Base-by-base conservation (phyloP, 92 coral and sea anemone species). In the Meandrina meandrites region DNA sequence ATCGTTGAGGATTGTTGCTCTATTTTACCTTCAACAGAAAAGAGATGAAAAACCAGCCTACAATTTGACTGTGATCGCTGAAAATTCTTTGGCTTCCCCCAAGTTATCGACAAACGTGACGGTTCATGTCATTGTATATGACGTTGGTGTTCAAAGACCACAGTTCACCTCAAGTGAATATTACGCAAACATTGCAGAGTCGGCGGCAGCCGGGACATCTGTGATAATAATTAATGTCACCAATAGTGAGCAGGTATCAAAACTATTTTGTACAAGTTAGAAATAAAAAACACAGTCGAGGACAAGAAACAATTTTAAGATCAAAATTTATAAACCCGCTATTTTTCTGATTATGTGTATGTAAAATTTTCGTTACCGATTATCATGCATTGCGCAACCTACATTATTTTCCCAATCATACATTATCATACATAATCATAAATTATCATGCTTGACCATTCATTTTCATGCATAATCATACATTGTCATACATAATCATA, bases 61-160 rank as follows among this genome's bases (percentile, higher is more conserved):
- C 79, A 89, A 81, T 84, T 82, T 97, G 60, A 95, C 93, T 45
- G 97, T 97, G 53, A 76, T 88, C 31, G 99, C 98, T 27, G 93
- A 94, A 81, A 97, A 97, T 85, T 84, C 85, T 36, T 54, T 92
- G 19, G 91, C 94, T 37, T 64, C 86, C 56, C 91, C 95, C 5
- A 89, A 81, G 82, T 71, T 95, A 81, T 88, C 86, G 73, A 90
- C 94, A 45, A 78, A 68, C 57, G 80, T 83, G 27, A 76, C 91
- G 19, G 89, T 94, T 7, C 72, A 62, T 6, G 89, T 97, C 54
- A 81, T 90, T 22, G 90, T 97, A 31, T 73, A 89, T 67, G 98
- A 95, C 85, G 93, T 89, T 36, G 91, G 88, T 64, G 96, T 93
- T 71, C 81, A 86, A 75, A 84, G 62, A 86, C 99, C 98, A 13